Percentiles rank a stretch among this genome's conserved stretches.
Conservation (phyloP, 2,797 vertebrate species). For the Labeo calbasu region DNA sequence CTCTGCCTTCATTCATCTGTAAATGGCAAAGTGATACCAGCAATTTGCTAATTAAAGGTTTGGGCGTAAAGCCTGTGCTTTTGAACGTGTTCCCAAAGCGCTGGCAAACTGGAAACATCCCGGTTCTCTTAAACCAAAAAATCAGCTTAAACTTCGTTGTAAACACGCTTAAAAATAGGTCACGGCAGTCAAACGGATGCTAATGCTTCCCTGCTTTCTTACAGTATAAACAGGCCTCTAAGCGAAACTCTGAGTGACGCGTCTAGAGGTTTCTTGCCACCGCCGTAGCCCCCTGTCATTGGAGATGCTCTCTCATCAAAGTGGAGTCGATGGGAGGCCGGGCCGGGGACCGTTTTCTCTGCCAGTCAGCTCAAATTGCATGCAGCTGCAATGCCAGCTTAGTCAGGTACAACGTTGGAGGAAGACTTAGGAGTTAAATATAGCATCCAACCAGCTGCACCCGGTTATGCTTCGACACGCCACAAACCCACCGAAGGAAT, state of each 20-base stretch:
- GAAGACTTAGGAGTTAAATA: conserved; percentile 53
- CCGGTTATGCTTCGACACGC: conserved; percentile 3
- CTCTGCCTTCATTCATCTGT: conserved; percentile 9
- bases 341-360: conserved; percentile 58
- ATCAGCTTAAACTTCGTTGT: background rate
- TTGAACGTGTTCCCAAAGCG: background rate
- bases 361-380: conserved; percentile 58
- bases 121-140: background rate
- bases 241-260: conserved; percentile 63
- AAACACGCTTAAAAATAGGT: conserved; percentile 49
- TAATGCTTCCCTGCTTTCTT: conserved; percentile 63
- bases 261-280: conserved; percentile 51
- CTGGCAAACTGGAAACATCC: background rate
- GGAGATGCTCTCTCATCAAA: conserved; percentile 53
- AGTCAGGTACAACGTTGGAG: conserved; percentile 53
- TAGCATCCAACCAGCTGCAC: conserved; percentile 43
- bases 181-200: conserved; percentile 62
- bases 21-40: conserved; percentile 14
- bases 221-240: conserved; percentile 63
- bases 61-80: background rate
- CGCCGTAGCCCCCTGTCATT: conserved; percentile 55
- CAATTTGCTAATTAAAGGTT: conserved; percentile 26
- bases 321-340: conserved; percentile 54
- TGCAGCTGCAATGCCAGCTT: conserved; percentile 49
- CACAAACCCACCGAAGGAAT: conserved; percentile 27